Evolutionary conservation across 2,113 vertebrate genomes (phyloP).

Genomic region (Lophius piscatorius): DNA sequence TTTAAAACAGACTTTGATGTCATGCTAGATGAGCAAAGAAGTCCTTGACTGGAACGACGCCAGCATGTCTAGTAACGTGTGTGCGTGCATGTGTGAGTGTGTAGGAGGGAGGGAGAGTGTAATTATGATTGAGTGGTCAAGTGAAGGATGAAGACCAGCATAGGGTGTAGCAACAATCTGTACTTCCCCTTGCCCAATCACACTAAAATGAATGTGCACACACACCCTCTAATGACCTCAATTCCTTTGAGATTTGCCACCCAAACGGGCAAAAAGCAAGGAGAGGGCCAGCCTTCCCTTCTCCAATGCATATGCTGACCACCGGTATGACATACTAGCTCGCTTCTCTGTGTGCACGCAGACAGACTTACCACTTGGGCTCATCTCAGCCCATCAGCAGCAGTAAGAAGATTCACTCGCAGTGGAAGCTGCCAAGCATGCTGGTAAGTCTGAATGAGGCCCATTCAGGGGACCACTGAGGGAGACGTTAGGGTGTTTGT

Average conservation of each 20-base stretch:
- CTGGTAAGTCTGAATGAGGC: conserved; percentile 77
- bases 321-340: conserved; percentile 56
- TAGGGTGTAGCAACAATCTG: conserved; percentile 1
- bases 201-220: conserved; percentile 27
- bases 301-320: conserved; percentile 59
- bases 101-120: not conserved
- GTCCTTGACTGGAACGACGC: conserved; percentile 43
- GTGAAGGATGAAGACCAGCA: conserved; percentile 25
- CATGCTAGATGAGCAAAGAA: conserved; percentile 46
- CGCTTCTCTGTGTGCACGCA: conserved; percentile 53
- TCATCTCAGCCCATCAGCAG: conserved; percentile 64
- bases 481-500: conserved; percentile 18
- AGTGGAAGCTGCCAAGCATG: conserved; percentile 69
- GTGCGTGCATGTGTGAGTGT: conserved; percentile 21
- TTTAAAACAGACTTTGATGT: conserved; percentile 65
- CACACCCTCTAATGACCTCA: conserved; percentile 57
- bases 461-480: conserved; percentile 57
- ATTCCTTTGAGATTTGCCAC: conserved; percentile 51
- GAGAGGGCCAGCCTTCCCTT: conserved; percentile 58
- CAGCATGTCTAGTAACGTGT: conserved; percentile 47
- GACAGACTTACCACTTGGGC: conserved; percentile 61
- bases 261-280: conserved; percentile 49
- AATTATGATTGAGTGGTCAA: conserved; percentile 58
- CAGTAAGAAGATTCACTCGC: conserved; percentile 56
- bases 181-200: conserved; percentile 20